phyloP scores from a whole-genome alignment of 2,888 invertebrate species.

The Carcina quercana region DNA sequence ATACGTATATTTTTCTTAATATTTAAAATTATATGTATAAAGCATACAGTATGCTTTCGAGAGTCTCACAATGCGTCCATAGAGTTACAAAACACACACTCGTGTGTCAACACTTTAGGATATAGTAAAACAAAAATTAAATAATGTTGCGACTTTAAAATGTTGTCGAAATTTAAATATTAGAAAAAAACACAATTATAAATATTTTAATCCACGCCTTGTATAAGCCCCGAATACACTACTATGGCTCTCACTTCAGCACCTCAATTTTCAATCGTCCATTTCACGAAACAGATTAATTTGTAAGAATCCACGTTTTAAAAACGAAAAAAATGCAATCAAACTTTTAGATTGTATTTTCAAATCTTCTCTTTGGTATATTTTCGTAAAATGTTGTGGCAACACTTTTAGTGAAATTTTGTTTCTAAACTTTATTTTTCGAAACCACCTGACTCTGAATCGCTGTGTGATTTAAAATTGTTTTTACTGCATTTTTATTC shows the following conservation, averaged over 20 bases:
- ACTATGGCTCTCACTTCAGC: conserved; percentile 30
- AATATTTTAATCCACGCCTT: conserved; percentile 44
- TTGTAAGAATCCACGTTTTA: conserved; percentile 5
- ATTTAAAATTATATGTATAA: conserved; percentile 5
- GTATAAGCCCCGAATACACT: conserved; percentile 34
- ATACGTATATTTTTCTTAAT: conserved; percentile 42
- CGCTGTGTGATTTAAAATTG: conserved; percentile 16
- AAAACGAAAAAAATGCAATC: conserved; percentile 2
- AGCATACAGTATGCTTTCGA: conserved; percentile 2
- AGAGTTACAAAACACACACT: conserved; percentile 25
- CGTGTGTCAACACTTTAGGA: conserved; percentile 29
- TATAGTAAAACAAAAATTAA: conserved; percentile 32
- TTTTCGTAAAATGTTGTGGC: conserved; percentile 30
- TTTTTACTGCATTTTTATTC: conserved; percentile 3
- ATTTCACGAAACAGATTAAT: conserved; percentile 6
- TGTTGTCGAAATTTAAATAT: conserved; percentile 31
- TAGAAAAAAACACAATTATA: conserved; percentile 28
- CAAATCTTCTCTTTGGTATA: conserved; percentile 21
- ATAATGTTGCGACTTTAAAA: conserved; percentile 31
- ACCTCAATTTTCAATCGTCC: conserved; percentile 29
- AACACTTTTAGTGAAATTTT: conserved; percentile 30
- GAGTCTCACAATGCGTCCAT: conserved; percentile 12
- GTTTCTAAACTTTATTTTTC: conserved; percentile 21
- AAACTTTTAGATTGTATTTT: conserved; percentile 24
- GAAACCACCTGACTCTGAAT: conserved; percentile 16